phyloP scores from a whole-genome alignment of 2,113 vertebrate genomes.

The Smithornis capensis region DNA sequence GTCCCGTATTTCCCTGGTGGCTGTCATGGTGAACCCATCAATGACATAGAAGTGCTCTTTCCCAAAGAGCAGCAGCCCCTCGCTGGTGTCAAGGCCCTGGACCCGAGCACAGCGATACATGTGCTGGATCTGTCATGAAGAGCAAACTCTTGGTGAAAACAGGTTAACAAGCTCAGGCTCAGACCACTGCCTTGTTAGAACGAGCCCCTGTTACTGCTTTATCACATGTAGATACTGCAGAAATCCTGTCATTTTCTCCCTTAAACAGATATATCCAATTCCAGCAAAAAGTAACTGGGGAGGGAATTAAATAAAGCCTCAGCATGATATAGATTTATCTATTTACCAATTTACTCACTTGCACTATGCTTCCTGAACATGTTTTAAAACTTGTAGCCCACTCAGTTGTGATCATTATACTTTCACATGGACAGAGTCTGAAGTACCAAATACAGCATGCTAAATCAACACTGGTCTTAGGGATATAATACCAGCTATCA shows the following conservation, averaged over 20 bases:
- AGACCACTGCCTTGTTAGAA: background rate
- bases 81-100: conserved; percentile 95
- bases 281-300: background rate
- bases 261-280: background rate
- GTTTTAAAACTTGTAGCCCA: background rate
- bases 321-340: background rate
- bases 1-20: conserved; percentile 93
- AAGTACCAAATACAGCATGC: background rate
- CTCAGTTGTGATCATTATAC: background rate
- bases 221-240: background rate
- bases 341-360: background rate
- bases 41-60: conserved; percentile 99
- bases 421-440: background rate
- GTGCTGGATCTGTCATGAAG: conserved; percentile 88
- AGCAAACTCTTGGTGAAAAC: background rate
- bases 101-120: conserved; percentile 98
- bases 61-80: conserved; percentile 95
- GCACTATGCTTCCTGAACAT: background rate
- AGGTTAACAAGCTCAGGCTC: background rate
- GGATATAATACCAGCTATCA: background rate
- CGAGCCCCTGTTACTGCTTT: background rate
- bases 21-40: conserved; percentile 98
- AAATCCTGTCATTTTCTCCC: background rate
- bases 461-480: background rate
- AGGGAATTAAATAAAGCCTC: background rate